Percentiles rank a stretch among this genome's conserved stretches.
Conservation (phyloP, 2,888 invertebrate species). For the Anaspis maculata region DNA sequence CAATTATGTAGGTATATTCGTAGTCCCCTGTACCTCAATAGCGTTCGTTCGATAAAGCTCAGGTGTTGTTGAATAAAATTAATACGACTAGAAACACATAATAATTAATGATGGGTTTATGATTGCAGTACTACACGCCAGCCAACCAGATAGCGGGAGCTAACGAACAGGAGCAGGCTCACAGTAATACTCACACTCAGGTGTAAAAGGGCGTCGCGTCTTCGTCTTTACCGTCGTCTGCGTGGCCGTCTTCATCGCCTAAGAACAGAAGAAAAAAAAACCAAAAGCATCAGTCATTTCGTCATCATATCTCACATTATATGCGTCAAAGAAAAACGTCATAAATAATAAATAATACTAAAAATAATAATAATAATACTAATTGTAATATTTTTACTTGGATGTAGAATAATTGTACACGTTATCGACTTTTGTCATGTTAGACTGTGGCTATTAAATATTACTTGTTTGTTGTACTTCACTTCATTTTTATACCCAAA, state of each 20-base stretch:
- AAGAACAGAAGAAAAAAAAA: too few relatives aligned
- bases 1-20: too few relatives aligned
- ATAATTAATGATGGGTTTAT: conserved; percentile 8
- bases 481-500: conserved; percentile 9
- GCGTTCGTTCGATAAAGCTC: too few relatives aligned
- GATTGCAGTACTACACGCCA: conserved; percentile 74
- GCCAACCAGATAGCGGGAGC: conserved; percentile 66
- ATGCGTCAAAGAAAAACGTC: conserved; percentile 7
- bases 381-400: conserved; percentile 32
- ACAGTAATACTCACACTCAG: conserved; percentile 79
- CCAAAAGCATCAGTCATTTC: too few relatives aligned
- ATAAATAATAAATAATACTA: conserved; percentile 3
- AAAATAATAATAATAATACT: conserved; percentile 8
- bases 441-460: conserved; percentile 31
- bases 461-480: conserved; percentile 30
- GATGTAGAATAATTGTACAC: conserved; percentile 25
- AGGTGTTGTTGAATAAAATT: too few relatives aligned
- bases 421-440: conserved; percentile 29
- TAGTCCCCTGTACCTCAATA: too few relatives aligned
- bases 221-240: conserved; percentile 5
- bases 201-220: conserved; percentile 50
- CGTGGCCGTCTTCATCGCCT: conserved; percentile 4
- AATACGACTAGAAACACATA: too few relatives aligned
- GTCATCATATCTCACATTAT: conserved; percentile 4
- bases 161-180: conserved; percentile 64